Percentiles rank a stretch among this genome's conserved stretches.
Evolutionary conservation across 2,113 vertebrate genomes (phyloP).

Genomic region (Sylvietta virens): DNA sequence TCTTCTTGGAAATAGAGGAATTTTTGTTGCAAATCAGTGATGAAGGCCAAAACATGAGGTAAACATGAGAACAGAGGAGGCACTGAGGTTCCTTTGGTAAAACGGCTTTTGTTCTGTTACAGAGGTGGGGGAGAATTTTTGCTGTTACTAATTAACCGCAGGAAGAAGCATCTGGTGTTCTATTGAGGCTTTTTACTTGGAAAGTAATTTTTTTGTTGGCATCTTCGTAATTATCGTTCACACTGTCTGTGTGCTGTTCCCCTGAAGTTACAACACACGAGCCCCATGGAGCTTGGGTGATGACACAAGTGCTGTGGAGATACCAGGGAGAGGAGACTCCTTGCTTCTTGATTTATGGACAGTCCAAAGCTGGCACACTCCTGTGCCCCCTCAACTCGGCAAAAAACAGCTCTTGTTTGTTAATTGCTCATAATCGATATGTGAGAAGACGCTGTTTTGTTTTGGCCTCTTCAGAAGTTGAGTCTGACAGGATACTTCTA

Average conservation of each 20-base stretch:
- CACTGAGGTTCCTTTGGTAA: neutral
- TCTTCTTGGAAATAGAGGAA: neutral
- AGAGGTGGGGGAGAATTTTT: neutral
- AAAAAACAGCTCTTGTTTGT: neutral
- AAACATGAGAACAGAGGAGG: neutral
- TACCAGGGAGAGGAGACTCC: neutral
- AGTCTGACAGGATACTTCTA: neutral
- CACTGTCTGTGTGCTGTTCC: neutral
- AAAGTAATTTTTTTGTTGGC: neutral
- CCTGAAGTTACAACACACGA: neutral
- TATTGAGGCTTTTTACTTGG: neutral
- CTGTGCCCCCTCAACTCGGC: rapidly evolving
- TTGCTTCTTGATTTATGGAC: neutral
- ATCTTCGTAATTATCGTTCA: neutral
- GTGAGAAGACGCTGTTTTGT: neutral
- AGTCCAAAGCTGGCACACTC: neutral
- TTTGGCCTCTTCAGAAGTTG: neutral
- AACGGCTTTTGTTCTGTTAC: neutral
- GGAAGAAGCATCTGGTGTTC: neutral
- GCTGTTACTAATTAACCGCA: neutral
- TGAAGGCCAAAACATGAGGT: neutral
- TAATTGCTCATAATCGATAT: neutral
- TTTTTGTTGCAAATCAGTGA: neutral
- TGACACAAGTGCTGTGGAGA: neutral
- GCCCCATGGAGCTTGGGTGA: neutral